Evolutionary conservation across 1,140 invertebrate species (phyloP), one percentile per base, ranked within the genome.

Genomic region (Sitophilus oryzae): DNA sequence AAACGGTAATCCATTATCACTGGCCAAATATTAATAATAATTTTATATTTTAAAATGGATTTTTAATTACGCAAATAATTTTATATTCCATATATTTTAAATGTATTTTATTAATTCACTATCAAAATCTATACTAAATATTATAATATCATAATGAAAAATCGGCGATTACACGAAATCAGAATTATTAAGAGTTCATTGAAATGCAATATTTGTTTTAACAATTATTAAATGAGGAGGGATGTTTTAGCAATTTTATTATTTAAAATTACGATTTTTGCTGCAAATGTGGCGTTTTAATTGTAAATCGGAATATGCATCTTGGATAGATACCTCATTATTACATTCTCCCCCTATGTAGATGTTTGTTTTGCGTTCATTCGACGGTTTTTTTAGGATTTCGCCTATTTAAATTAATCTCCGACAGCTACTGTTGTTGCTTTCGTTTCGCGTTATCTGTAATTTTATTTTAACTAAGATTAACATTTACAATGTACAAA

Each of bases 51-150:
- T 53, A 43, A 44, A 53, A 53, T 53, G 51, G 51, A 11, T 53
- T 53, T 53, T 53, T 53, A 53, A 53, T 53, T 53, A 53, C 51
- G 22, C 38, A 53, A 53, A 53, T 53, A 53, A 53, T 53, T 53
- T 53, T 53, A 53, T 46, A 53, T 53, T 53, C 42, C 37, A 53
- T 53, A 50, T 50, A 53, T 53, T 53, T 53, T 53, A 53, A 53
- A 53, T 53, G 43, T 53, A 43, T 53, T 53, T 53, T 46, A 53
- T 53, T 53, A 53, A 53, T 53, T 53, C 51, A 53, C 40, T 45
- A 41, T 38, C 43, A 11, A 53, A 53, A 53, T 52, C 51, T 45
- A 37, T 6, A 38, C 20, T 23, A 44, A 21, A 48, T 46, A 55
- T 55, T 55, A 48, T 55, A 48, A 55, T 55, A 48, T 48, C 46